Percentiles rank a stretch among this genome's conserved stretches.
These are phyloP conservation scores for Channa striata DNA, from an alignment of 2,797 vertebrate genomes.

Conservation along the genomic window DNA sequence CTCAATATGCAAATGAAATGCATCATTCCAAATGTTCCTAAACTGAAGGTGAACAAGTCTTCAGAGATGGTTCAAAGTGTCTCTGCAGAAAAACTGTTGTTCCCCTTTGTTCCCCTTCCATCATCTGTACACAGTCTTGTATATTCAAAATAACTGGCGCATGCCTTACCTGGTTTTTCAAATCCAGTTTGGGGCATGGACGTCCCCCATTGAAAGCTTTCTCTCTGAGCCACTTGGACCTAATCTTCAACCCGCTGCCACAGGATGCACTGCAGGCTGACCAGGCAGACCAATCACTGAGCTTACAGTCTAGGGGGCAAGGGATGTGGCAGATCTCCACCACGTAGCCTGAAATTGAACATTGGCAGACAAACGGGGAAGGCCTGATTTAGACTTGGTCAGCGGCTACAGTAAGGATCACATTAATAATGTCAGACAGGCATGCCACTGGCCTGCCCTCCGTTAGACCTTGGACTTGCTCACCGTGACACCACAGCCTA, in stretches of 20 bases:
- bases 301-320: slow-evolving; percentile 96
- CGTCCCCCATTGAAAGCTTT: slow-evolving; percentile 96
- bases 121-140: not conserved
- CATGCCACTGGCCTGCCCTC: slow-evolving; percentile 31
- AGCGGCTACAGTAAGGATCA: slow-evolving; percentile 32
- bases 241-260: slow-evolving; percentile 90
- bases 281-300: slow-evolving; percentile 98
- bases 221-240: slow-evolving; percentile 96
- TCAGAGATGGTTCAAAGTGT: not conserved
- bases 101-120: not conserved
- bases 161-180: slow-evolving; percentile 95
- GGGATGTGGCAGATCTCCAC: slow-evolving; percentile 91
- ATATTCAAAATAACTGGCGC: not conserved
- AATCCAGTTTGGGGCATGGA: slow-evolving; percentile 95
- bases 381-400: slow-evolving; percentile 37
- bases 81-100: not conserved
- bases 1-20: slow-evolving; percentile 26
- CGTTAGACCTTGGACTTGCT: slow-evolving; percentile 59
- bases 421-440: slow-evolving; percentile 59
- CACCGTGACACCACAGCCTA: slow-evolving; percentile 60
- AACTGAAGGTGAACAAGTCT: not conserved
- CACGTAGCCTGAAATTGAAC: slow-evolving; percentile 86
- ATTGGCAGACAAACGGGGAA: slow-evolving; percentile 34
- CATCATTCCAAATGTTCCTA: slow-evolving; percentile 8
- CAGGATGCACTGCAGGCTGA: slow-evolving; percentile 92